Evolutionary conservation across 2,888 invertebrate species (phyloP), one percentile per base, ranked within the genome.

Genomic region (Hypolimnas misippus): DNA sequence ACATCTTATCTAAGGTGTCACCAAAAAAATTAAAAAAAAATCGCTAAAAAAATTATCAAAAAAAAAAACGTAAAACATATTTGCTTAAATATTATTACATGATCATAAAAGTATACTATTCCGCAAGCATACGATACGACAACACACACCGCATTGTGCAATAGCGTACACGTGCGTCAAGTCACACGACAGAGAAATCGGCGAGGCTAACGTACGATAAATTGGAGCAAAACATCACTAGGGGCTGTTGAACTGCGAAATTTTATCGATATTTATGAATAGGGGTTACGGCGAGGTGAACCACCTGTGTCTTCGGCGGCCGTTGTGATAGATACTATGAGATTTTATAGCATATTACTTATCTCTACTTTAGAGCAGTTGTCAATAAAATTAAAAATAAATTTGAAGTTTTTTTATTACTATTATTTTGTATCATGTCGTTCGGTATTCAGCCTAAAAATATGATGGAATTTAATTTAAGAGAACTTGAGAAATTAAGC

Each of bases 181-280:
- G 62, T 65, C 65, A 61, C 66, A 63, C 63, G 79, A 76, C 71
- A 72, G 72, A 73, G 76, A 79, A 76, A 78, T 75, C 75, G 74
- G 69, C 58, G 72, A 65, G 81, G 78, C 76, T 74, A 82, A 82
- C 70, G 82, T 69, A 77, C 82, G 79, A 74, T 76, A 77, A 81
- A 82, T 79, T 80, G 73, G 77, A 81, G 74, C 78, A 76, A 71
- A 75, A 73, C 71, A 75, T 69, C 74, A 71, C 70, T 68, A 70
- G 67, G 66, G 72, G 72, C 60, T 74, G 66, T 71, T 74, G 76
- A 75, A 71, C 75, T 65, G 66, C 55, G 62, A 62, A 69, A 66
- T 71, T 65, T 62, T 62, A 62, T 65, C 54, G 62, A 58, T 57
- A 73, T 73, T 69, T 67, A 71, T 66, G 69, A 72, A 72, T 74